These are phyloP conservation scores for Chaetodon trifasciatus DNA, from an alignment of 2,797 vertebrate genomes.

Conservation along the genomic window DNA sequence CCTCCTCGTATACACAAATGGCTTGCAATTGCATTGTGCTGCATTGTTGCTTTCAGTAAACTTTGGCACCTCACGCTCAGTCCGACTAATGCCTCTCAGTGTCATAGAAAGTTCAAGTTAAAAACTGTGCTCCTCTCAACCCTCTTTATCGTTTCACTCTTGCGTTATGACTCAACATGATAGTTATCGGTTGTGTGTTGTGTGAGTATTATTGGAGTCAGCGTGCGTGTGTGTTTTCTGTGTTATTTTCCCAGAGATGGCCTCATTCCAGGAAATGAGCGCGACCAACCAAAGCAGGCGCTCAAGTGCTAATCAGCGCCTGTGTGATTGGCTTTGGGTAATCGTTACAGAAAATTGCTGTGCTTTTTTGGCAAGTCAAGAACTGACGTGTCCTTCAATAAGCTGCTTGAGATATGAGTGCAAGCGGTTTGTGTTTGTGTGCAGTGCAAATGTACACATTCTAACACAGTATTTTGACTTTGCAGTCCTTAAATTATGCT, in stretches of 20 bases:
- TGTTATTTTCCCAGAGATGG: slow-evolving; percentile 35
- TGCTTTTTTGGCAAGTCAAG: slow-evolving; percentile 48
- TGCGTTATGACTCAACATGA: slow-evolving; percentile 15
- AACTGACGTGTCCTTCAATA: slow-evolving; percentile 50
- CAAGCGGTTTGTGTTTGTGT: slow-evolving; percentile 14
- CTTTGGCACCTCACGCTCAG: neutral
- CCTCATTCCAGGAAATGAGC: slow-evolving; percentile 49
- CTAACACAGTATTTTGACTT: slow-evolving; percentile 33
- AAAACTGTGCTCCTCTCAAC: slow-evolving; percentile 12
- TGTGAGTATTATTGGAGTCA: slow-evolving; percentile 4
- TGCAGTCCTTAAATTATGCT: slow-evolving; percentile 28
- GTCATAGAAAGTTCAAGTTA: slow-evolving; percentile 16
- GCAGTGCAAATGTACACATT: slow-evolving; percentile 5
- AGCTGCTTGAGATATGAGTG: slow-evolving; percentile 35
- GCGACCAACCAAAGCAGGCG: slow-evolving; percentile 39
- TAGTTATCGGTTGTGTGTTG: neutral
- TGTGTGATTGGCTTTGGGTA: slow-evolving; percentile 63
- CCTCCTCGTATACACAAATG: neutral
- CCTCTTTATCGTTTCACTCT: neutral
- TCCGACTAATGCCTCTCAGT: slow-evolving; percentile 7
- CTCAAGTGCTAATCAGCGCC: slow-evolving; percentile 58
- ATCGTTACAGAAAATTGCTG: slow-evolving; percentile 61
- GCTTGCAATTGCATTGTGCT: neutral
- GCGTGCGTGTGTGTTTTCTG: slow-evolving; percentile 25
- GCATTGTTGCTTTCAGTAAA: slow-evolving; percentile 24